Evolutionary conservation across 2,888 invertebrate species (phyloP), one percentile per base, ranked within the genome.

Genomic region (Cerastoderma edule): DNA sequence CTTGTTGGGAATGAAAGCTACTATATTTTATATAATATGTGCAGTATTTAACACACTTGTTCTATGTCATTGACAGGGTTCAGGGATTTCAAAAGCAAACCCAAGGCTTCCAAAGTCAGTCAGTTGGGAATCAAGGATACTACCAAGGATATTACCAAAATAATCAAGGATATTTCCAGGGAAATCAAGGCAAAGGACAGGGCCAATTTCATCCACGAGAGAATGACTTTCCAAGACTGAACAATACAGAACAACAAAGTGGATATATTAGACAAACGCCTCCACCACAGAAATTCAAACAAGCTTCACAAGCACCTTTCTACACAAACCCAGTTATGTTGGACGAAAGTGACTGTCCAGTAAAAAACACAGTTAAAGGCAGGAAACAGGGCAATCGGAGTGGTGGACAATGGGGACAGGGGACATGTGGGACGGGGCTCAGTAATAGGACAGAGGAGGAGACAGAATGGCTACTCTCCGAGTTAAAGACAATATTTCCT

Each of bases 401-500:
- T 19, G 60, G 60, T 33, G 33, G 33, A 16, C 32, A 22, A 22
- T 4, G 32, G 2, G 19, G 4, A 10, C 10, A 6, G 10, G 33
- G 16, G 10, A 16, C 35, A 5, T n/a, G 0, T 39, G 22, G 19
- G 6, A 35, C 5, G 13, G 35, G 35, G 5, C 6, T 32, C 6
- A n/a, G 19, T 8, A 27, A 10, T 32, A 68, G 88, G 44, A 74
- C 79, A 27, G 69, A 80, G 39, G 68, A 77, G 32, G 83, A 83
- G 54, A 86, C 83, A 39, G 75, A 84, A 8, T 56, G 82, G 16
- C 67, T 90, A 32, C 75, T 75, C 30, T 53, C 67, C 30, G 73
- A 85, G 50, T 74, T 90, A 53, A 81, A 78, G 54, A 75, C 39
- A 24, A 76, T 90, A 39, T 90, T 86, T 83, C 81, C 89, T 0